Conservation (phyloP, 2,113 vertebrate genomes). For the Rhizomys pruinosus region DNA sequence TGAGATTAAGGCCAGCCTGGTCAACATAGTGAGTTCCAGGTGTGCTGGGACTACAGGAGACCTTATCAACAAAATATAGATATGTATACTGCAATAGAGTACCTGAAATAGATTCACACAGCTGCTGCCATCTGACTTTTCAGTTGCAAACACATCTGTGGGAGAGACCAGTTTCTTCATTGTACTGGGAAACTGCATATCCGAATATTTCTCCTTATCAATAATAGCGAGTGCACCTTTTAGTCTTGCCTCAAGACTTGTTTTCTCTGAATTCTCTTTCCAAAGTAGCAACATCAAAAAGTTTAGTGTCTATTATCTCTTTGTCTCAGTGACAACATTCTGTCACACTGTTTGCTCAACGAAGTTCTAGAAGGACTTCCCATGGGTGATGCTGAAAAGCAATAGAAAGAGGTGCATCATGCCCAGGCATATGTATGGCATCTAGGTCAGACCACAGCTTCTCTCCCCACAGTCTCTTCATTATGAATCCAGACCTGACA, state of each 20-base stretch:
- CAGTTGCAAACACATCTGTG: neutral
- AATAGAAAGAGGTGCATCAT: neutral
- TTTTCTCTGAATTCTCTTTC: neutral
- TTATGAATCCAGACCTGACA: neutral
- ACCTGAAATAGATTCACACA: neutral
- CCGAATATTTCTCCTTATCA: neutral
- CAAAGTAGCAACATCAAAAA: neutral
- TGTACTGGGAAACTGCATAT: neutral
- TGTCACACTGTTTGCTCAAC: neutral
- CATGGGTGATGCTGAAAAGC: neutral
- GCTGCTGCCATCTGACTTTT: neutral
- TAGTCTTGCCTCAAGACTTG: neutral
- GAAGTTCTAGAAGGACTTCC: no score
- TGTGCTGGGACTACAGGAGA: no score
- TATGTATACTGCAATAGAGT: no score
- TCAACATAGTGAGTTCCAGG: no score
- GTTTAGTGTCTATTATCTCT: neutral
- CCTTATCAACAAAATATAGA: no score
- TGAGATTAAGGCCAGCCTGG: no score
- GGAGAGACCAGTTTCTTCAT: neutral
- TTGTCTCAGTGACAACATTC: neutral
- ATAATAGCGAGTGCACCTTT: neutral
- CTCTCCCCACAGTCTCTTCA: neutral
- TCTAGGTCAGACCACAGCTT: conserved; percentile 18
- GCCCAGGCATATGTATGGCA: neutral